These are phyloP conservation scores for Apocheima hispidaria DNA, from an alignment of 2,888 invertebrate species.

Conservation along the genomic window DNA sequence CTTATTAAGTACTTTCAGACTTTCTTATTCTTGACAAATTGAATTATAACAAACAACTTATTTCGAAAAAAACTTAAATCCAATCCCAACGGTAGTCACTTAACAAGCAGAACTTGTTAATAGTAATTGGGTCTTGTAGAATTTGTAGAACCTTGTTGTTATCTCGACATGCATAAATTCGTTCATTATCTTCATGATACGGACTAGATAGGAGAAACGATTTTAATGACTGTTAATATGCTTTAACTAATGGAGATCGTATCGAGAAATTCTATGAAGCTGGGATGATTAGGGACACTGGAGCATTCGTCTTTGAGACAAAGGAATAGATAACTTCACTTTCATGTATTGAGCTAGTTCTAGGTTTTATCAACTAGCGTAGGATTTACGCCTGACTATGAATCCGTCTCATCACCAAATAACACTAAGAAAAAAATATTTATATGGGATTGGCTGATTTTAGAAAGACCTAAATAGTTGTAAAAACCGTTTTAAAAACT, in stretches of 20 bases:
- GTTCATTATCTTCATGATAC: constrained; percentile 10
- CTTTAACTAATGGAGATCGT: constrained; percentile 31
- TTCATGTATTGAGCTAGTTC: no score
- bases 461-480: no score
- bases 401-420: no score
- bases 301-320: neutral
- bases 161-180: constrained; percentile 32
- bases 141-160: constrained; percentile 21
- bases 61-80: neutral
- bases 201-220: constrained; percentile 30
- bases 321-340: no score
- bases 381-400: no score
- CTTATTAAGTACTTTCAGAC: neutral
- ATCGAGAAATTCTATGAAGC: constrained; percentile 31
- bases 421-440: no score
- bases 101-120: constrained; percentile 8
- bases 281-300: constrained; percentile 27
- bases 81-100: neutral
- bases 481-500: no score
- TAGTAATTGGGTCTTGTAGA: constrained; percentile 28
- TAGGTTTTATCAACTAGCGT: no score
- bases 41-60: neutral
- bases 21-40: neutral
- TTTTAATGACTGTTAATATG: constrained; percentile 32
- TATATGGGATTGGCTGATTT: no score